Percentiles rank a stretch among this genome's conserved stretches.
These are phyloP conservation scores for Osmerus mordax DNA, from an alignment of 2,113 vertebrate species.

Conservation along the genomic window DNA sequence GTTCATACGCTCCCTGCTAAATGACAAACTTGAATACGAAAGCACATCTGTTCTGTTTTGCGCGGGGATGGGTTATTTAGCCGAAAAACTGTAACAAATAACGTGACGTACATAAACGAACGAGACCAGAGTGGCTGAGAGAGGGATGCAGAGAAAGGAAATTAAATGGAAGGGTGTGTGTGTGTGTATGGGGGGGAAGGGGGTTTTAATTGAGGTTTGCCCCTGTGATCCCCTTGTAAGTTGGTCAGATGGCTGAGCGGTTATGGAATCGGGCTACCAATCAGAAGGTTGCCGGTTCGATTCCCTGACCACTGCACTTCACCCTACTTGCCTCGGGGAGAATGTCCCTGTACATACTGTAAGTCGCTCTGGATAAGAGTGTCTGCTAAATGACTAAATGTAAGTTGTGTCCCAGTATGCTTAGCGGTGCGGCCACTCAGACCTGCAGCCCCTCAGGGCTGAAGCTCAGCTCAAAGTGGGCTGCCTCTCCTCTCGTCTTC, in stretches of 20 bases:
- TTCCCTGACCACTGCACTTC: too few species aligned
- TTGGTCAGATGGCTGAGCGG: background rate
- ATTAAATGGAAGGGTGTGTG: slow-evolving; percentile 34
- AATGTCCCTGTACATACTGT: too few species aligned
- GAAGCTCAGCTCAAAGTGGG: slow-evolving; percentile 50
- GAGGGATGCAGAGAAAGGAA: slow-evolving; percentile 19
- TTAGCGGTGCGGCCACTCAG: slow-evolving; percentile 53
- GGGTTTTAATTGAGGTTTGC: slow-evolving; percentile 48
- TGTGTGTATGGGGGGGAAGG: slow-evolving; percentile 9
- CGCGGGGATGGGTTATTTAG: slow-evolving; percentile 29
- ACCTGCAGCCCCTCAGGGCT: slow-evolving; percentile 56
- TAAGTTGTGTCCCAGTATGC: slow-evolving; percentile 61
- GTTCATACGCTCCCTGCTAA: slow-evolving; percentile 27
- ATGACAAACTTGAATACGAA: slow-evolving; percentile 45
- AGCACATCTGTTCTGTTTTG: slow-evolving; percentile 25
- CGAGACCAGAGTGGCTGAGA: too few species aligned
- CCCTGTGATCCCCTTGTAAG: slow-evolving; percentile 57
- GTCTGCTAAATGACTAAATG: too few species aligned
- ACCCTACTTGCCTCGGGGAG: too few species aligned
- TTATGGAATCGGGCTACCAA: too few species aligned
- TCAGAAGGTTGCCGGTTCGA: too few species aligned
- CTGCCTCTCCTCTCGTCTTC: background rate
- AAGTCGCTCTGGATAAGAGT: too few species aligned
- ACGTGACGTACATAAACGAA: background rate
- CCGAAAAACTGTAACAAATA: slow-evolving; percentile 32